A percentile compares a stretch with the other conserved stretches of the same genome.
phyloP scores from a whole-genome alignment of 2,888 invertebrate species.

The Eupelmus urozonus region DNA sequence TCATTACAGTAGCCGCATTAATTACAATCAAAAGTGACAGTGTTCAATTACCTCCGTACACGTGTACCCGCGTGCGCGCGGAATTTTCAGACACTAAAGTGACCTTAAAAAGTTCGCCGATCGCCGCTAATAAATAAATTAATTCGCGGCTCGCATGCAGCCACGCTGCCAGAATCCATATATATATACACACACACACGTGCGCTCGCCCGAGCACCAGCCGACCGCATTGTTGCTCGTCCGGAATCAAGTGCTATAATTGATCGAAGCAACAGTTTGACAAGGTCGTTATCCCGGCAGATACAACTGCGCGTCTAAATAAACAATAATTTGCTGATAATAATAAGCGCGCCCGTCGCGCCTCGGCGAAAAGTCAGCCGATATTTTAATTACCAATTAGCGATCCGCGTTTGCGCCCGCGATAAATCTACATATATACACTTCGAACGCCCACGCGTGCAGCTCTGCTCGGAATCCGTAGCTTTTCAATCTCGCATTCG shows the following conservation, averaged over 20 bases:
- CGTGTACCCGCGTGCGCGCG: not conserved
- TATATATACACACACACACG: not conserved
- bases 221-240: not conserved
- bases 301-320: conserved; percentile 44
- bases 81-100: conserved; percentile 33
- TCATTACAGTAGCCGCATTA: conserved; percentile 1
- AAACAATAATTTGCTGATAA: conserved; percentile 45
- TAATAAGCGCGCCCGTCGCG: conserved; percentile 3
- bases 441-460: not conserved
- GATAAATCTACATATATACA: not conserved
- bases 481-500: too few species aligned
- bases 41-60: conserved; percentile 19
- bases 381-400: conserved; percentile 55
- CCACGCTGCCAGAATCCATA: not conserved
- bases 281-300: conserved; percentile 50
- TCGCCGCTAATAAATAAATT: conserved; percentile 47
- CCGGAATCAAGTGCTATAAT: conserved; percentile 39
- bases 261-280: conserved; percentile 55
- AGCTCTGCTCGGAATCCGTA: too few species aligned
- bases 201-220: not conserved
- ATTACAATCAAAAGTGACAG: conserved; percentile 47
- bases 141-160: not conserved
- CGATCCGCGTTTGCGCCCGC: conserved; percentile 5
- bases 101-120: conserved; percentile 52
- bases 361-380: conserved; percentile 22